These are phyloP conservation scores for Garrulus glandarius DNA, from an alignment of 2,797 vertebrate species.

Conservation along the genomic window DNA sequence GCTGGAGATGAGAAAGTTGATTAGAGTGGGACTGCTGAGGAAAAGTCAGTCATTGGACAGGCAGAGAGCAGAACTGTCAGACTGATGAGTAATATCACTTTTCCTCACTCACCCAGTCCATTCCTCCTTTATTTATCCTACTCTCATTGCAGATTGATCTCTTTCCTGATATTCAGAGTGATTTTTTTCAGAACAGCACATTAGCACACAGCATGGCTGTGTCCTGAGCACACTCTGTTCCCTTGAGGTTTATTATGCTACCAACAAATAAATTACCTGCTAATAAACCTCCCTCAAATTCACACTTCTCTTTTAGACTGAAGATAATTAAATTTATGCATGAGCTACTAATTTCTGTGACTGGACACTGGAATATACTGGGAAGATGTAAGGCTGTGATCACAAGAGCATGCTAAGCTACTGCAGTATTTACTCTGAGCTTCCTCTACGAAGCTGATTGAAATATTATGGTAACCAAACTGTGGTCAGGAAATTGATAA, in stretches of 20 bases:
- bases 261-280: neutral
- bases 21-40: neutral
- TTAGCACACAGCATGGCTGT: neutral
- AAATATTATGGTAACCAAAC: neutral
- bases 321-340: neutral
- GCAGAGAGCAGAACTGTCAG: neutral
- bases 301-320: neutral
- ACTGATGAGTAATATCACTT: rapidly evolving
- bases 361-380: neutral
- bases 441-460: neutral
- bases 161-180: neutral
- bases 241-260: neutral
- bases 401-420: neutral
- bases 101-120: neutral
- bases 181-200: neutral
- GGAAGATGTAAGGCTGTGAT: neutral
- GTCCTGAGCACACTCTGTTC: neutral
- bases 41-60: neutral
- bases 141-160: neutral
- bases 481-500: neutral
- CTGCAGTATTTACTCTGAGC: neutral
- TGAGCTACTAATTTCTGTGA: neutral
- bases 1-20: neutral
- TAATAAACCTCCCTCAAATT: neutral
- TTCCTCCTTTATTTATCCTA: neutral